Evolutionary conservation across 2,888 invertebrate genomes (phyloP).

Genomic region (Cinara cedri): DNA sequence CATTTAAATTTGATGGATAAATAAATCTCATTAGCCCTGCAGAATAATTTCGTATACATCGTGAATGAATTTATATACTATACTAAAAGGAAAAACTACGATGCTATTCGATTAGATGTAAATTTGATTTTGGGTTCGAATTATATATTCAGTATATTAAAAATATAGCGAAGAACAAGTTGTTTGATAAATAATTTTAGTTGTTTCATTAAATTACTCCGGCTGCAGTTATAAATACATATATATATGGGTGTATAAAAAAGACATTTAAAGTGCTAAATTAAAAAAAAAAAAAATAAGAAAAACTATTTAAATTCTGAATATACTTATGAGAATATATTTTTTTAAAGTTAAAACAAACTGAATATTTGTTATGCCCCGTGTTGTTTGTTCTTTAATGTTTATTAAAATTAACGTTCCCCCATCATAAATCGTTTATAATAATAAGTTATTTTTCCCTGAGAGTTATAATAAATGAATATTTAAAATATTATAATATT

Average conservation of each 20-base stretch:
- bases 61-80: not conserved
- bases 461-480: too few species aligned
- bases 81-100: constrained; percentile 2
- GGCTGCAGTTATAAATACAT: not conserved
- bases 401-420: too few species aligned
- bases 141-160: constrained; percentile 35
- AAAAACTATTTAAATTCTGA: not conserved
- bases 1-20: constrained; percentile 21
- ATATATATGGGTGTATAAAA: not conserved
- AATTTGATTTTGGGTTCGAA: constrained; percentile 12
- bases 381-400: too few species aligned
- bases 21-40: constrained; percentile 25
- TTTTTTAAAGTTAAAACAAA: too few species aligned
- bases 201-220: constrained; percentile 13
- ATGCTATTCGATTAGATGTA: constrained; percentile 18
- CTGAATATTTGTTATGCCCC: too few species aligned
- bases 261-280: not conserved
- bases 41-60: constrained; percentile 30
- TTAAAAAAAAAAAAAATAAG: too few species aligned
- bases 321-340: too few species aligned
- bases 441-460: too few species aligned
- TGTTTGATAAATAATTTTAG: constrained; percentile 20
- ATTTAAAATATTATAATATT: too few species aligned
- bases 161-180: constrained; percentile 10
- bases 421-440: too few species aligned